Evolutionary conservation across 1,140 invertebrate species (phyloP), one percentile per base, ranked within the genome.

Genomic region (Zophobas atratus): DNA sequence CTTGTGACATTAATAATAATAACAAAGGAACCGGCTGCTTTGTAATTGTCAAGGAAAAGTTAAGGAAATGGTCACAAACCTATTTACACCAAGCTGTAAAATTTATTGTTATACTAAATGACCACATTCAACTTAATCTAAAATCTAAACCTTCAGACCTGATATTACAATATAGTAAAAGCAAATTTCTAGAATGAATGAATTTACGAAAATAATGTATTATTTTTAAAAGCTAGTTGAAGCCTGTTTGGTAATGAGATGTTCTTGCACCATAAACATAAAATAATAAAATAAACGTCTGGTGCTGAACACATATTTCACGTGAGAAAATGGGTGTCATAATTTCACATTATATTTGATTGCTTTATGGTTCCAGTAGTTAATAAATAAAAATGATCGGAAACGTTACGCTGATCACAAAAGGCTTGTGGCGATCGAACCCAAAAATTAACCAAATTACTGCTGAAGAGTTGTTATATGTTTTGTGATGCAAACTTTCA

Each of bases 391-490:
- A 67, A 67, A 43, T 67, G 41, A 67, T 67, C 39, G 60, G 20
- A 67, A 67, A 67, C n/a, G 39, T 67, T 43, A 67, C 41, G 5
- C 32, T 67, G 39, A 38, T 6, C 60, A 67, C 41, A 67, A 43
- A 67, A 43, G 38, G 60, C 60, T 67, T 39, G 60, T 67, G 60
- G 60, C 60, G 60, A 2, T 32, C 60, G 43, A 67, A 67, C 60
- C 60, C 20, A 67, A 67, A 67, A 67, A 67, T 67, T 67, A 67
- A 67, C n/a, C 60, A 67, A 67, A 67, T 67, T 67, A 32, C 60
- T 36, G 5, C 43, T 43, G 38, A 67, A n/a, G 39, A 67, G 33
- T 43, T 67, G 38, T 67, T 67, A 43, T 43, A 67, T 38, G 41
- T 38, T 67, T 67, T 67, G 43, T 32, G 39, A 38, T 63, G 60